A percentile compares a stretch with the other conserved stretches of the same genome.
Conservation (phyloP, 2,888 invertebrate genomes). For the Ectropis crepuscularia region DNA sequence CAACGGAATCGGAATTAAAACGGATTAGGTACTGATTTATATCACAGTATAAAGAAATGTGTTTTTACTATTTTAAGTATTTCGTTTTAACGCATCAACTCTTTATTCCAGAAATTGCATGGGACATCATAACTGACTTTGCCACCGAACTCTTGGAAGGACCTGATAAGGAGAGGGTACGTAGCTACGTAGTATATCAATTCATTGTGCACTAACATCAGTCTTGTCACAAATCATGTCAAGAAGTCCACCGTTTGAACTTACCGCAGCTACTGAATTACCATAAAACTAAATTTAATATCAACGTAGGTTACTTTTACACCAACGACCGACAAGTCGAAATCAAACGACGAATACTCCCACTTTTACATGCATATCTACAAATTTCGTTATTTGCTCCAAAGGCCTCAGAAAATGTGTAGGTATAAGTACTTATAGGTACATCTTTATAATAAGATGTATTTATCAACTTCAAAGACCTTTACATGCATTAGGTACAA, state of each 20-base stretch:
- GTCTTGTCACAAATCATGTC: too few relatives aligned
- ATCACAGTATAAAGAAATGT: neutral
- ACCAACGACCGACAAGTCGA: too few relatives aligned
- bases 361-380: too few relatives aligned
- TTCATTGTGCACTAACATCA: too few relatives aligned
- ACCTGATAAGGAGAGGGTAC: constrained; percentile 85
- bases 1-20: neutral
- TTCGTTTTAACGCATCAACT: neutral
- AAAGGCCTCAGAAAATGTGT: neutral
- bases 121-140: constrained; percentile 93
- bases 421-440: neutral
- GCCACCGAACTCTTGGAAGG: constrained; percentile 92
- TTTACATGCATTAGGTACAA: neutral
- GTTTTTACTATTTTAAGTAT: neutral
- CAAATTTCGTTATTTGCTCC: too few relatives aligned
- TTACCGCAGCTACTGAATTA: too few relatives aligned
- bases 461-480: too few relatives aligned
- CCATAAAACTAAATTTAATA: too few relatives aligned
- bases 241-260: too few relatives aligned
- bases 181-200: constrained; percentile 57
- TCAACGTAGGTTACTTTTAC: too few relatives aligned
- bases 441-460: too few relatives aligned
- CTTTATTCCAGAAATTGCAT: constrained; percentile 88
- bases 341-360: too few relatives aligned
- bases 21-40: neutral